Base-by-base conservation (phyloP, 2,888 invertebrate genomes). In the Ganaspis brasiliensis region DNA sequence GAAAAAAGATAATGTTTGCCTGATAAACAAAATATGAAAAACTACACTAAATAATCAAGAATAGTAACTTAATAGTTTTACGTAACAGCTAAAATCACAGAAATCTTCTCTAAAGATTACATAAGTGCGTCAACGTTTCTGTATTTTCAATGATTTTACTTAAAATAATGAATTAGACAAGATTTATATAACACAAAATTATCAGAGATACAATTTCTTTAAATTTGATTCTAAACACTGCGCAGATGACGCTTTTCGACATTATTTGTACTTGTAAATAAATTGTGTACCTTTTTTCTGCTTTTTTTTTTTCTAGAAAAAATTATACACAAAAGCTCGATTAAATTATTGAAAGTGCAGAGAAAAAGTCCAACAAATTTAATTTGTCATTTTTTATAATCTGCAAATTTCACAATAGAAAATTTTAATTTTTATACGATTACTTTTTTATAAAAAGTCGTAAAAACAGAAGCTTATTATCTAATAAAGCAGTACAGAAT, bases 11-110 rank as follows among this genome's bases (percentile, higher is more conserved):
- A 19, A n/a, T 19, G 9, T 52, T 52, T 52, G n/a, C 9, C 19
- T n/a, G 19, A 19, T n/a, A 8, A 19, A 8, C 19, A 19, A 52
- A 52, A 49, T 19, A 52, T 73, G 74, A 79, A 73, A 59, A 78
- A 9, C 56, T 26, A 24, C 12, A 24, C 24, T 21, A 56, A 26
- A 56, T 56, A 14, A 40, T 24, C 24, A 26, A n/a, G n/a, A n/a
- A n/a, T n/a, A n/a, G n/a, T n/a, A n/a, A 14, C 67, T 67, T 67
- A 67, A 67, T 45, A 45, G 40, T 21, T 67, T 45, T 67, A 67
- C 67, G 67, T 67, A 67, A 67, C 10, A 67, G 67, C 67, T 67
- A 67, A 67, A 67, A 67, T 67, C 67, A 67, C 67, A 67, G 67
- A 67, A 67, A 67, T 67, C 67, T 67, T 63, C 24, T 45, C 24